Conservation (phyloP, 2,797 vertebrate species). For the Sternotherus odoratus region DNA sequence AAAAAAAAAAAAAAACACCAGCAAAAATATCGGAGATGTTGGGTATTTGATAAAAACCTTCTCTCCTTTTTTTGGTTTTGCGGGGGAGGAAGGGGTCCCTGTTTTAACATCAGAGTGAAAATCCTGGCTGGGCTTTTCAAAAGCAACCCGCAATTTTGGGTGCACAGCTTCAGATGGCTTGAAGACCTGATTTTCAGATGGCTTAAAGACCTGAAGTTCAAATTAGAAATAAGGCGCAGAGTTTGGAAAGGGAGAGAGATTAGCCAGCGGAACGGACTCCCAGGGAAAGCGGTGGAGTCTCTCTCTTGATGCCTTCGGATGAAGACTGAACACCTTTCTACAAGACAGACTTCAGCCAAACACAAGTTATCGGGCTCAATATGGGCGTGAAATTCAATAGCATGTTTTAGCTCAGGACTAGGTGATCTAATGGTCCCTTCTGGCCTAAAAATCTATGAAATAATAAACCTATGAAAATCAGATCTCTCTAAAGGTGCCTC, state of each 20-base stretch:
- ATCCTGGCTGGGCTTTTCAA: neutral
- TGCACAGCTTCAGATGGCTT: neutral
- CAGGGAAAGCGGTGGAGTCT: neutral
- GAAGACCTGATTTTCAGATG: neutral
- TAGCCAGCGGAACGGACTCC: neutral
- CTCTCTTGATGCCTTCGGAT: neutral
- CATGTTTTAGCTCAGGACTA: neutral
- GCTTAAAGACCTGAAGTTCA: neutral
- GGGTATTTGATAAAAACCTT: neutral
- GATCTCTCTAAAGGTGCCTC: neutral
- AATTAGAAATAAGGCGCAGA: neutral
- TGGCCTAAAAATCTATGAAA: neutral
- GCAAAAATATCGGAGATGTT: neutral
- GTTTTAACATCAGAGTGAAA: neutral
- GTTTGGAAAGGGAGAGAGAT: neutral
- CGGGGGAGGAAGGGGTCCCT: neutral
- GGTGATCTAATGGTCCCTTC: neutral
- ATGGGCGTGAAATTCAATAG: neutral
- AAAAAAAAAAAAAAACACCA: neutral
- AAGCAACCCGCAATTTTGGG: neutral
- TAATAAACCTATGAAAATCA: neutral
- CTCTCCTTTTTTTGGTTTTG: neutral
- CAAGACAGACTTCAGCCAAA: neutral
- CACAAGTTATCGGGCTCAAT: neutral
- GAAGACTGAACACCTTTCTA: neutral